Evolutionary conservation across 2,888 invertebrate genomes (phyloP), one percentile per base, ranked within the genome.

Genomic region (Ophion ellenae): DNA sequence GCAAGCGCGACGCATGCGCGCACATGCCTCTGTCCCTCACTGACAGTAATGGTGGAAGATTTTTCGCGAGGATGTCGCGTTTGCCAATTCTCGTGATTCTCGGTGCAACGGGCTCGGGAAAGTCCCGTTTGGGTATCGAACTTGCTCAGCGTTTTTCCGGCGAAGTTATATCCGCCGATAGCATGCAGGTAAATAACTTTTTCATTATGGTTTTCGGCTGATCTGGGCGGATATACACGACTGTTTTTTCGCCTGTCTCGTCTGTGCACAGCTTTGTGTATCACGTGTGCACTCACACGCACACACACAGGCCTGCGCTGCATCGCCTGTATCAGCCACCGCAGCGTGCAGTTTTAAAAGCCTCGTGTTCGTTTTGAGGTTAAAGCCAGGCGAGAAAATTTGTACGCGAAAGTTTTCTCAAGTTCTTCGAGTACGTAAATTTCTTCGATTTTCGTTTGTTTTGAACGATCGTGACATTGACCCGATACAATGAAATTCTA

Each of bases 91-190:
- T 99, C 91, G 97, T 99, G 75, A 97, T 99, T 94, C 95, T 99
- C 89, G 99, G 99, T 90, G 97, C 99, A 53, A 99, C 99, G 63
- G 99, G 99, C 11, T 97, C 98, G 7, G 99, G 99, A 81, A 99
- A 99, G 95, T 99, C 99, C 1, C 99, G 99, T 94, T 95, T 99
- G 89, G 97, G 98, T 82, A 95, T 99, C 83, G 98, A 99, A 95
- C 95, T 99, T 88, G 99, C 99, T 0, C 96, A 96, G 91, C 96
- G 95, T 92, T 98, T 97, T 94, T 95, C 95, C 88, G 97, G 98
- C 40, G 99, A 99, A 95, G 97, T 99, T 83, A 97, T 99, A 85
- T 99, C 99, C 92, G 99, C 99, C 0, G 99, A 99, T 96, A 99
- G 99, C 28, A 99, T 99, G 99, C 99, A 99, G 97, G 98, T 98